Percentiles rank a stretch among this genome's conserved stretches.
These are phyloP conservation scores for Ariopsis seemanni DNA, from an alignment of 2,113 vertebrate genomes.

Conservation along the genomic window DNA sequence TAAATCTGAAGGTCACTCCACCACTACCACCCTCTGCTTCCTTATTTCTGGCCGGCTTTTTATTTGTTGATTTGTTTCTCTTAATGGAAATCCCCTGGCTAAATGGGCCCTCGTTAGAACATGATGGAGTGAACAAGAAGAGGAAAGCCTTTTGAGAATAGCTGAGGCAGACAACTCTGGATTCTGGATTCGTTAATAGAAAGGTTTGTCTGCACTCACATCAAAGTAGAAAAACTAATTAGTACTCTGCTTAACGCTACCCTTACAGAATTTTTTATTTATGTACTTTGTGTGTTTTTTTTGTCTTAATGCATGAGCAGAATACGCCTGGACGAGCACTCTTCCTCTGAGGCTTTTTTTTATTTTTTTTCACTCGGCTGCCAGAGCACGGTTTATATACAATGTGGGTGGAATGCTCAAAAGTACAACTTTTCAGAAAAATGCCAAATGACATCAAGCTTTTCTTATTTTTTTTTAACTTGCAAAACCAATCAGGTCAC, in stretches of 20 bases:
- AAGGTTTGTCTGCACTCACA: constrained; percentile 69
- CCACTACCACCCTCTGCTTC: constrained; percentile 45
- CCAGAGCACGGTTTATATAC: not conserved
- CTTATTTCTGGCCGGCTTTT: constrained; percentile 19
- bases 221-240: constrained; percentile 76
- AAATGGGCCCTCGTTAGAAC: constrained; percentile 64
- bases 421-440: not conserved
- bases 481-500: not conserved
- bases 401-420: constrained; percentile 11
- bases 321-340: constrained; percentile 59
- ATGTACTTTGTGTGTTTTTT: constrained; percentile 64
- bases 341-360: constrained; percentile 19
- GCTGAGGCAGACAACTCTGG: constrained; percentile 68
- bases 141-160: constrained; percentile 61
- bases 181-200: constrained; percentile 67
- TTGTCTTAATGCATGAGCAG: constrained; percentile 58
- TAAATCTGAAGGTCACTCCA: constrained; percentile 32
- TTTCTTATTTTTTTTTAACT: not conserved
- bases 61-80: constrained; percentile 50
- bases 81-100: constrained; percentile 65
- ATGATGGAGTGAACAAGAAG: constrained; percentile 64
- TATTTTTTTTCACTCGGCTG: not conserved
- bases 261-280: constrained; percentile 63
- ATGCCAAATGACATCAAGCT: not conserved
- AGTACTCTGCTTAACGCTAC: constrained; percentile 50